A percentile compares a stretch with the other conserved stretches of the same genome.
Evolutionary conservation across 2,888 invertebrate species (phyloP).

Genomic region (Anarsia innoxiella): DNA sequence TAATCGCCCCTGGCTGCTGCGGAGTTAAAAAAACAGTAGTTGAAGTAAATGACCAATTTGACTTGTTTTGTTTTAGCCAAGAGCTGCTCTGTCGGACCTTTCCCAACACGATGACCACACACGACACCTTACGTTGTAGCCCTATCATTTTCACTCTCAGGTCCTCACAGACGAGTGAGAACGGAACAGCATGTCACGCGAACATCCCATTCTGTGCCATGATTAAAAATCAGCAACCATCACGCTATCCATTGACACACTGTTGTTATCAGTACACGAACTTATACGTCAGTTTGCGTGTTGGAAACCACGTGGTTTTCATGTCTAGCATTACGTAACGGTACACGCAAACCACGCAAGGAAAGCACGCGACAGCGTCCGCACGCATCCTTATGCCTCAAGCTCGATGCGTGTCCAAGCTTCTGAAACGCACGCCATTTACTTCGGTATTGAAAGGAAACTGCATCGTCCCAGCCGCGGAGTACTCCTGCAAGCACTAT

Average conservation of each 20-base stretch:
- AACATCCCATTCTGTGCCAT: slow-evolving; percentile 46
- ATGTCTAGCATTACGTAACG: slow-evolving; percentile 34
- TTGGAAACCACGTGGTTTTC: slow-evolving; percentile 44
- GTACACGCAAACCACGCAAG: slow-evolving; percentile 40
- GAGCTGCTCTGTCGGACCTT: too few species aligned
- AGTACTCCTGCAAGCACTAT: neutral
- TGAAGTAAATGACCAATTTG: too few species aligned
- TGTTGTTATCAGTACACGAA: slow-evolving; percentile 21
- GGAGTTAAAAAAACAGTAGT: too few species aligned
- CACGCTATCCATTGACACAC: slow-evolving; percentile 70
- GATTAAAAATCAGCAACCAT: slow-evolving; percentile 55
- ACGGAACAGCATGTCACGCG: slow-evolving; percentile 35
- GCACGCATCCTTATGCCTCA: slow-evolving; percentile 33
- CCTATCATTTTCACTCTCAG: slow-evolving; percentile 20
- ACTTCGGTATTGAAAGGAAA: slow-evolving; percentile 5
- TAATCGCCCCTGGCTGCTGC: too few species aligned
- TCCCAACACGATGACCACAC: slow-evolving; percentile 28
- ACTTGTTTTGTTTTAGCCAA: too few species aligned
- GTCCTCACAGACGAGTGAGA: slow-evolving; percentile 15
- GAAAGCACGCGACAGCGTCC: slow-evolving; percentile 40
- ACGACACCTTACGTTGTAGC: slow-evolving; percentile 13
- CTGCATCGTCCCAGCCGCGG: neutral
- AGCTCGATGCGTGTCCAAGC: slow-evolving; percentile 16
- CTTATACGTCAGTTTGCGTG: slow-evolving; percentile 58
- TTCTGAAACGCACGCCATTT: slow-evolving; percentile 11